phyloP scores from a whole-genome alignment of 2,888 invertebrate genomes.

The Andricus curvator region DNA sequence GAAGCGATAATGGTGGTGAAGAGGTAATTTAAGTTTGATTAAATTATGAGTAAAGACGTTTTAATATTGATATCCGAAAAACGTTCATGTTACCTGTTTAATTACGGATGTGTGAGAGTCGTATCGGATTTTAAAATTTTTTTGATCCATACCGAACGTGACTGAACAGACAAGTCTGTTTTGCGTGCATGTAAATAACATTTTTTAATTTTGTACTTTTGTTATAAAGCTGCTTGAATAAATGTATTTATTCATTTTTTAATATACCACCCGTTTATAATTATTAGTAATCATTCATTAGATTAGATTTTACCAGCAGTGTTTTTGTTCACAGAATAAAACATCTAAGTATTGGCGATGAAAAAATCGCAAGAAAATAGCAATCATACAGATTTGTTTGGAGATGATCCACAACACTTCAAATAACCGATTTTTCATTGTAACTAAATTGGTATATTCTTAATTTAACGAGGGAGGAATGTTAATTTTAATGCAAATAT shows the following conservation, averaged over 20 bases:
- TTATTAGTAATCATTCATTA: neutral
- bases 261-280: neutral
- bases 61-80: constrained; percentile 25
- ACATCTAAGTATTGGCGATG: neutral
- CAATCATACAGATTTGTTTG: no score
- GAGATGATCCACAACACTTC: no score
- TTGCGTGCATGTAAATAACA: constrained; percentile 28
- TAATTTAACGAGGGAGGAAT: neutral
- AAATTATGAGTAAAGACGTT: constrained; percentile 7
- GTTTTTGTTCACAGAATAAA: neutral
- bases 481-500: no score
- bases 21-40: neutral
- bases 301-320: neutral
- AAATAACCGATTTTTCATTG: no score
- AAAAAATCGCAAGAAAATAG: no score
- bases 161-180: constrained; percentile 26
- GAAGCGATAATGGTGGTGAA: constrained; percentile 10
- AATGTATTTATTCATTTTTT: constrained; percentile 67
- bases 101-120: neutral
- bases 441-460: no score
- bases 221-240: constrained; percentile 62
- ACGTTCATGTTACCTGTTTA: neutral
- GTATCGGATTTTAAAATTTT: neutral
- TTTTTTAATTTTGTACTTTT: constrained; percentile 46
- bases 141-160: neutral